Base-by-base conservation (phyloP, 2,797 vertebrate species). In the Danio aesculapii region DNA sequence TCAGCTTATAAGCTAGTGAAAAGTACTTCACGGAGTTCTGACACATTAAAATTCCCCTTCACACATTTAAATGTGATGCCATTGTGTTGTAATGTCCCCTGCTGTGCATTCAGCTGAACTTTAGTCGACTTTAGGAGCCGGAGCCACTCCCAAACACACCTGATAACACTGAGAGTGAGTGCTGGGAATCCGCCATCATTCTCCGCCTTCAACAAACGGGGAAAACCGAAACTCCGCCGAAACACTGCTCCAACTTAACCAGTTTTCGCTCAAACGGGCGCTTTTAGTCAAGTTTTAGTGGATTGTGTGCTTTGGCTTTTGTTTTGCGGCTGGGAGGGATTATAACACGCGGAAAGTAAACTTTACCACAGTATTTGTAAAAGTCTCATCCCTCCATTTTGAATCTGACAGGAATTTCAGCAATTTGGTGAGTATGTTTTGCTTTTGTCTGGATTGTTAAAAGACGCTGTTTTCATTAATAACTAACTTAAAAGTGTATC, bases 311-410 rank as follows among this genome's bases (percentile, higher is more conserved):
- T 62, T 39, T 39, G 72, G 9, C 19, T 39, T 8, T 11, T 46
- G 49, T 75, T 78, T 64, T 79, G 47, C 71, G 73, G 63, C 70
- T 19, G 61, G 58, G 75, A 62, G 66, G 47, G 67, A 82, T 69
- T 81, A 77, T 12, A 55, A 21, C 68, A 77, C 61, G 84, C 72
- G 85, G 81, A 83, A 89, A 92, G 7, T 12, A 12, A 93, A 92
- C 86, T 93, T 93, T 84, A 69, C 73, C 82, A 21, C 62, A 41
- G 81, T 57, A 86, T 75, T 88, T 88, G 86, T 90, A 88, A 17
- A 80, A 87, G 55, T 75, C 72, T 67, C 87, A 84, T 87, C 91
- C 93, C 94, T 92, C 94, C 94, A 95, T 95, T 95, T 95, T 95
- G 94, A 73, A 55, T 80, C 78, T 88, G 74, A 30, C 68, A 46